Evolutionary conservation across 2,888 invertebrate genomes (phyloP).

Genomic region (Acleris literana): DNA sequence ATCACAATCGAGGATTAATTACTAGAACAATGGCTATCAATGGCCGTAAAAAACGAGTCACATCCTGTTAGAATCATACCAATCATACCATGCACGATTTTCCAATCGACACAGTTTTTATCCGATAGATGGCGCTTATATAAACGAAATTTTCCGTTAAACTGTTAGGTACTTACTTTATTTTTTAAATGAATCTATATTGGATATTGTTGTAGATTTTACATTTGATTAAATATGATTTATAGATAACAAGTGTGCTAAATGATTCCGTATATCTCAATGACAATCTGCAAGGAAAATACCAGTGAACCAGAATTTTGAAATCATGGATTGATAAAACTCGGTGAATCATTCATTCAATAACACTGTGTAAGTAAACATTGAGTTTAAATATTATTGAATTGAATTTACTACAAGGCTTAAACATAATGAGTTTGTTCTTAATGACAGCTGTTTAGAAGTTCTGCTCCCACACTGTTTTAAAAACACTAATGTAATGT

Average conservation of each 20-base stretch:
- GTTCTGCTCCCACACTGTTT: not conserved
- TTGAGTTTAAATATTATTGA: constrained; percentile 1
- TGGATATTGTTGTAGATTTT: no score
- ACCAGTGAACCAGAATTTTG: constrained; percentile 8
- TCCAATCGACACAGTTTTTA: not conserved
- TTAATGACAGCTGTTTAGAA: not conserved
- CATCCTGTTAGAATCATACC: constrained; percentile 30
- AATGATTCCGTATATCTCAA: constrained; percentile 12
- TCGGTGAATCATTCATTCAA: not conserved
- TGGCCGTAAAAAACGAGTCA: constrained; percentile 25
- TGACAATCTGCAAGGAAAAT: constrained; percentile 22
- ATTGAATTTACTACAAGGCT: not conserved
- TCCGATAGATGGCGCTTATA: constrained; percentile 12
- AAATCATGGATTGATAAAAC: constrained; percentile 18
- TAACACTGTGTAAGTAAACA: not conserved
- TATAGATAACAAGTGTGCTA: constrained; percentile 16
- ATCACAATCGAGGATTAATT: constrained; percentile 11
- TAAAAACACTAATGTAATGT: constrained; percentile 6
- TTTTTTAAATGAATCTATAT: no score
- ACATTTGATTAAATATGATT: constrained; percentile 13
- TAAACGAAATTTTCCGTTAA: constrained; percentile 2
- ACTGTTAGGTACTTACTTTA: no score
- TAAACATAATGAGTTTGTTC: no score
- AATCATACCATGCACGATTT: constrained; percentile 10
- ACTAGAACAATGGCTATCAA: constrained; percentile 25